phyloP scores from a whole-genome alignment of 2,797 vertebrate species.

The Ptychadena robeensis region DNA sequence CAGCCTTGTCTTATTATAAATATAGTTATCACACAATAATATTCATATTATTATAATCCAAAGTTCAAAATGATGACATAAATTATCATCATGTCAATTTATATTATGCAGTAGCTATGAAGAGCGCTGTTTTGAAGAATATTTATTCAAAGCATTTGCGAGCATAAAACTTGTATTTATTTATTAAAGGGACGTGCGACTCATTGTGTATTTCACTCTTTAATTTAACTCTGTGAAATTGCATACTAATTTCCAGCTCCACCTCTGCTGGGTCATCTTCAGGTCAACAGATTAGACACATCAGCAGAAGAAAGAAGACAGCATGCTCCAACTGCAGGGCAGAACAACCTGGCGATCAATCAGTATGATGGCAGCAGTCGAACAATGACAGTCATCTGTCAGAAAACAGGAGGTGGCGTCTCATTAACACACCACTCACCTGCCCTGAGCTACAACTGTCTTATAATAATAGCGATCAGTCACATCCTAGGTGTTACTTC shows the following conservation, averaged over 20 bases:
- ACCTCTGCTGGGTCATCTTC: slow-evolving; percentile 79
- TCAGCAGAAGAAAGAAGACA: slow-evolving; percentile 73
- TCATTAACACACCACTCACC: slow-evolving; percentile 84
- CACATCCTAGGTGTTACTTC: slow-evolving; percentile 77
- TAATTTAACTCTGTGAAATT: slow-evolving; percentile 73
- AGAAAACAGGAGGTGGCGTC: slow-evolving; percentile 78
- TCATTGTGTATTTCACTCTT: slow-evolving; percentile 59
- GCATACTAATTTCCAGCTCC: slow-evolving; percentile 75
- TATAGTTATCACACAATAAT: not conserved
- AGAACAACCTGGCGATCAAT: slow-evolving; percentile 78
- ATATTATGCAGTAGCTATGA: not conserved
- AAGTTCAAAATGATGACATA: not conserved
- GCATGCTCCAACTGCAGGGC: slow-evolving; percentile 73
- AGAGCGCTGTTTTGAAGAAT: not conserved
- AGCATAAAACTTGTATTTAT: slow-evolving; percentile 35
- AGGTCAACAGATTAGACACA: slow-evolving; percentile 81
- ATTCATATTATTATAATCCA: not conserved
- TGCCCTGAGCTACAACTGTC: slow-evolving; percentile 82
- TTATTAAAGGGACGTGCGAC: slow-evolving; percentile 47
- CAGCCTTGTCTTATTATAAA: not conserved
- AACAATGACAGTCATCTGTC: slow-evolving; percentile 85
- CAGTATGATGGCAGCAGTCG: slow-evolving; percentile 75
- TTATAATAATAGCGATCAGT: slow-evolving; percentile 82
- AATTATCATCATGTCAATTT: not conserved
- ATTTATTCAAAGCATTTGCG: not conserved